Evolutionary conservation across 2,888 invertebrate species (phyloP).

Genomic region (Hartigia nigra): DNA sequence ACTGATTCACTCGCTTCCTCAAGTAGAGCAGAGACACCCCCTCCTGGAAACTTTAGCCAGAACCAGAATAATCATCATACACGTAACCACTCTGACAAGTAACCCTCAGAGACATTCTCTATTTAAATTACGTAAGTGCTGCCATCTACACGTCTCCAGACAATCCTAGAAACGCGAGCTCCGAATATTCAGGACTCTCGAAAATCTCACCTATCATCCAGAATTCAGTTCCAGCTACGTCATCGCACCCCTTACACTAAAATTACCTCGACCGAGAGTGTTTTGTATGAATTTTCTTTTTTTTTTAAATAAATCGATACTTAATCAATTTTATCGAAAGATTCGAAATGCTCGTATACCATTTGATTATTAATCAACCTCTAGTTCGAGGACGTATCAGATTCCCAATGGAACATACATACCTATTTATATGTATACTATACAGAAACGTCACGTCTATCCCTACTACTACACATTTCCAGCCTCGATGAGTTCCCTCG

Average conservation of each 20-base stretch:
- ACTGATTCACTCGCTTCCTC: neutral
- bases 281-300: too few relatives aligned
- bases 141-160: too few relatives aligned
- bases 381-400: neutral
- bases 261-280: too few relatives aligned
- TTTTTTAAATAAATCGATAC: neutral
- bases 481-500: neutral
- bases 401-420: neutral
- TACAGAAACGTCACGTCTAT: neutral
- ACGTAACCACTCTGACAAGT: constrained; percentile 28
- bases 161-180: too few relatives aligned
- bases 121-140: constrained; percentile 28
- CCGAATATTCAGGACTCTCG: neutral
- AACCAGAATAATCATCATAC: neutral
- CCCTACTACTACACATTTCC: neutral
- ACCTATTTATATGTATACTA: neutral
- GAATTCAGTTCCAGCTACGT: too few relatives aligned
- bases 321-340: neutral
- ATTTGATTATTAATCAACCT: too few relatives aligned
- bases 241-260: too few relatives aligned
- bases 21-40: neutral
- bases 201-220: too few relatives aligned
- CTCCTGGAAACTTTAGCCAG: constrained; percentile 19
- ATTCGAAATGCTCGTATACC: neutral
- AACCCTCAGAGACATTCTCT: constrained; percentile 12